These are phyloP conservation scores for Jordanella pulchra DNA, from an alignment of 2,797 vertebrate species.

Conservation along the genomic window DNA sequence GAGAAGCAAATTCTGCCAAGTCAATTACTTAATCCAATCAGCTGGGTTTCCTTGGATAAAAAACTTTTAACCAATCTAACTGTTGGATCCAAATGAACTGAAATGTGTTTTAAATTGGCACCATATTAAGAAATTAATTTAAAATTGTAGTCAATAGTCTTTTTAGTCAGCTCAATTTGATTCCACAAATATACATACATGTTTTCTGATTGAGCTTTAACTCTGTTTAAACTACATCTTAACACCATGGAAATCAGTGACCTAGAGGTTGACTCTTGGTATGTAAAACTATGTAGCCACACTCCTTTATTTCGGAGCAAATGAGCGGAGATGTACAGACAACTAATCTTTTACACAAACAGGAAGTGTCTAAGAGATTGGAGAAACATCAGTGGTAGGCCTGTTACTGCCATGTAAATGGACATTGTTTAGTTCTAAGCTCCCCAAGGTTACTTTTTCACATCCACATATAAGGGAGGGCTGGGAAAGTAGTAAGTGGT, in stretches of 20 bases:
- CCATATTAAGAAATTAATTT: too few species aligned
- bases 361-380: conserved; percentile 67
- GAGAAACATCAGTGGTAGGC: conserved; percentile 59
- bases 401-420: conserved; percentile 39
- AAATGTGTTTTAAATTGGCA: too few species aligned
- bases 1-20: too few species aligned
- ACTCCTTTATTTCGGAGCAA: conserved; percentile 48
- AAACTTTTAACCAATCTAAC: too few species aligned
- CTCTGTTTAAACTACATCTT: conserved; percentile 23
- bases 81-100: too few species aligned
- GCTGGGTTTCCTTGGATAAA: too few species aligned
- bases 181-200: conserved; percentile 3
- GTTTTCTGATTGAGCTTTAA: conserved; percentile 40
- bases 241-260: conserved; percentile 63
- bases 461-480: conserved; percentile 55
- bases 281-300: conserved; percentile 53
- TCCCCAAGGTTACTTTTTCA: conserved; percentile 68
- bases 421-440: conserved; percentile 65
- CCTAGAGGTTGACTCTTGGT: conserved; percentile 29
- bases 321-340: conserved; percentile 65
- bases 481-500: conserved; percentile 61
- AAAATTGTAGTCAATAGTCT: too few species aligned
- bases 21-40: too few species aligned
- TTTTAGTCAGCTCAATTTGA: background rate
- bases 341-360: conserved; percentile 74